Evolutionary conservation across 2,888 invertebrate species (phyloP), one percentile per base, ranked within the genome.

Genomic region (Laspeyria flexula): DNA sequence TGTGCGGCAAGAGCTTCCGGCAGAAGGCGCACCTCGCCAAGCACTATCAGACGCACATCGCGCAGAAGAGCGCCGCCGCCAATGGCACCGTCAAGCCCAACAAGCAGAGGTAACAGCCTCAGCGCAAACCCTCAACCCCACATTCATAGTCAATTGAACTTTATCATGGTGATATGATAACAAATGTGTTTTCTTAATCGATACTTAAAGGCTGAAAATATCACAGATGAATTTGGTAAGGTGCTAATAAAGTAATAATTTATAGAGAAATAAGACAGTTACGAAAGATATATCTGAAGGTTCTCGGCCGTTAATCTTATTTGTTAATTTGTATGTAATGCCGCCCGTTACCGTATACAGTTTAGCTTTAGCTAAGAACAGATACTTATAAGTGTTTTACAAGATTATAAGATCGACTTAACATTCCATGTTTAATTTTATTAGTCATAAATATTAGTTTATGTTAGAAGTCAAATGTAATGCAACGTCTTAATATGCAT

Each of bases 11-110:
- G 85, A 97, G 96, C 77, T 98, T 98, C 90, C 94, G 97, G 40
- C 97, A 98, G 85, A 98, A 98, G 80, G 97, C 97, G 0, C 97
- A 98, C 77, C 93, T 98, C 71, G 97, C 97, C 54, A 98, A 98
- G 83, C 97, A 98, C 88, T 97, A 97, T 81, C 97, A 97, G 92
- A 98, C 97, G 56, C 98, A 98, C 85, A 96, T 97, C 79, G 96
- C 97, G 39, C 97, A 97, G 85, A 96, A 97, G 85, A 95, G 94
- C 73, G 95, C 94, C 13, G 94, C 94, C 3, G 94, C 94, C 48
- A 95, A 95, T 67, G 95, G 95, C 42, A 92, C 94, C 48, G 81
- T 75, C 62, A 94, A 94, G 67, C 90, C 93, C 58, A 88, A 79
- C 62, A 93, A 93, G 75, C 87, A 86, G 81, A 89, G 93, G 86